These are phyloP conservation scores for Mesocentrotus franciscanus DNA, from an alignment of 53 echinoderm and acorn worm genomes.

Conservation along the genomic window DNA sequence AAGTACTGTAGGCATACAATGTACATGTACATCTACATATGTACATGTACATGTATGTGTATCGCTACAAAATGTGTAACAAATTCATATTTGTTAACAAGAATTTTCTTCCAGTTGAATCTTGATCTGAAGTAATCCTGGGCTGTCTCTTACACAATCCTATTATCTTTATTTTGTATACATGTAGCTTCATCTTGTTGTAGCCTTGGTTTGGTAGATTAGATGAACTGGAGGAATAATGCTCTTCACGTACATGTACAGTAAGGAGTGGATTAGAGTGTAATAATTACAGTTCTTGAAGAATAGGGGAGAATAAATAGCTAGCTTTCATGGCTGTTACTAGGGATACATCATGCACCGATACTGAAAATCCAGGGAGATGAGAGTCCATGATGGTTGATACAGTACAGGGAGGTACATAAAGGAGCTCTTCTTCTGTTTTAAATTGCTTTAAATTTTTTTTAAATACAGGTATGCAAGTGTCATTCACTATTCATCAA, in stretches of 20 bases:
- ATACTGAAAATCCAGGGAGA: background rate
- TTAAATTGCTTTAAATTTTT: background rate
- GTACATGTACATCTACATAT: too few relatives aligned
- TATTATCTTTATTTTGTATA: background rate
- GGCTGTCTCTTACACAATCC: background rate
- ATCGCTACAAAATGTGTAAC: background rate
- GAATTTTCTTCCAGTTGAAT: background rate
- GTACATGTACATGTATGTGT: too few relatives aligned
- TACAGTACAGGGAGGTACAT: background rate
- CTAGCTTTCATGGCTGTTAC: background rate
- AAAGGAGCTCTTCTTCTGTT: background rate
- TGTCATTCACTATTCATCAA: too few relatives aligned
- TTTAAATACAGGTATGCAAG: background rate
- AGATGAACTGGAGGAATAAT: background rate
- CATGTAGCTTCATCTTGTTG: background rate
- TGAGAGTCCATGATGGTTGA: background rate
- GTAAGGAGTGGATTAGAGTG: background rate
- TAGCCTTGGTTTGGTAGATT: background rate
- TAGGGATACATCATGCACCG: conserved; percentile 10
- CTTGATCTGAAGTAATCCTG: background rate
- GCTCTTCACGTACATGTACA: background rate
- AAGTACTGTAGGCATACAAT: too few relatives aligned
- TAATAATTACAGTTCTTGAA: background rate
- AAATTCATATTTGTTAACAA: background rate
- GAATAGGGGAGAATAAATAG: background rate